Conservation (phyloP, 2,113 vertebrate genomes). For the Urocolius indicus region DNA sequence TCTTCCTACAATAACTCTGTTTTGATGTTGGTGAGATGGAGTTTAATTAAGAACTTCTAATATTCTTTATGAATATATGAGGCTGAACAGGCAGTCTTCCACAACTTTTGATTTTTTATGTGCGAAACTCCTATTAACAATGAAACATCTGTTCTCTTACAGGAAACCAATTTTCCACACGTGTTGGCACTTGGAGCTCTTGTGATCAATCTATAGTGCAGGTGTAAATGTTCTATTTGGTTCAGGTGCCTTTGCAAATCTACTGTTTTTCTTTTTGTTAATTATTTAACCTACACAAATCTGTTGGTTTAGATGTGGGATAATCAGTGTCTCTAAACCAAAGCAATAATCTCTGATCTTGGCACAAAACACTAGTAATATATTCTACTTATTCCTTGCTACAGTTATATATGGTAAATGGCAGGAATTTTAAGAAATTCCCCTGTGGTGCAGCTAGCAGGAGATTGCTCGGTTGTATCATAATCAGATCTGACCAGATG, state of each 20-base stretch:
- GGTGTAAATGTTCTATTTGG: background rate
- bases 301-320: constrained; percentile 30
- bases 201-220: constrained; percentile 10
- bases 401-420: constrained; percentile 71
- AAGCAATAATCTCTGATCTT: constrained; percentile 39
- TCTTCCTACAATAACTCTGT: background rate
- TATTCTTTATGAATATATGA: constrained; percentile 25
- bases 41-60: constrained; percentile 46
- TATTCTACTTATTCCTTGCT: constrained; percentile 66
- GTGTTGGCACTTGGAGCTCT: background rate
- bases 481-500: constrained; percentile 84
- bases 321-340: constrained; percentile 20
- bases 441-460: constrained; percentile 70
- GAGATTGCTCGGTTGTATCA: constrained; percentile 70
- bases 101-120: constrained; percentile 60
- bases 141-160: constrained; percentile 68
- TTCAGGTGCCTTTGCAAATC: constrained; percentile 5
- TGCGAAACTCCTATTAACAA: constrained; percentile 44
- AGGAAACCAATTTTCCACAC: constrained; percentile 22
- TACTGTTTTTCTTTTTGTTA: constrained; percentile 33
- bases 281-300: constrained; percentile 35
- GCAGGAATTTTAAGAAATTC: constrained; percentile 73
- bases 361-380: constrained; percentile 24
- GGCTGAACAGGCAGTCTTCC: constrained; percentile 30
- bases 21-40: background rate